Evolutionary conservation across 2,113 vertebrate species (phyloP).

Genomic region (Empidonax alnorum): DNA sequence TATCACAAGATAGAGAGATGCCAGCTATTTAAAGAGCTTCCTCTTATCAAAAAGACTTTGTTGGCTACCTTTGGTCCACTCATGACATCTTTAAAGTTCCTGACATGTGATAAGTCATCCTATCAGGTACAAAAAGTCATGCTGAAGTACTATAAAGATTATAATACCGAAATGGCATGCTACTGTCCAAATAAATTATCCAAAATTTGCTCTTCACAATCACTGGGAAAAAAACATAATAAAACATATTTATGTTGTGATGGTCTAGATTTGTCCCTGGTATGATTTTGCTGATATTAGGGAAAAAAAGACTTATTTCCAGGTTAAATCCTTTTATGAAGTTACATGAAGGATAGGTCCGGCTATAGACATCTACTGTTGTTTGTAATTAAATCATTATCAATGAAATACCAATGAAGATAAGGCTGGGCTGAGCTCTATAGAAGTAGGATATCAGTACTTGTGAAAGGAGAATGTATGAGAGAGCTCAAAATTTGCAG

Average conservation of each 20-base stretch:
- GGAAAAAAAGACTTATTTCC: background rate
- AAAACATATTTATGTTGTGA: background rate
- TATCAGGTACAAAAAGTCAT: background rate
- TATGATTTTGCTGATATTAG: background rate
- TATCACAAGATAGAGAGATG: background rate
- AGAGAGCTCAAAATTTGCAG: background rate
- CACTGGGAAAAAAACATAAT: background rate
- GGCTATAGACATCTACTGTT: background rate
- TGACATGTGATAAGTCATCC: background rate
- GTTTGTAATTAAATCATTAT: background rate
- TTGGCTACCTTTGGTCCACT: background rate
- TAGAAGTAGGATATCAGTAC: background rate
- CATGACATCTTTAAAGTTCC: background rate
- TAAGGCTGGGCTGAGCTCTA: background rate
- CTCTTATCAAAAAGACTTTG: background rate
- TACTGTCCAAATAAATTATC: background rate
- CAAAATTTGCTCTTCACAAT: background rate
- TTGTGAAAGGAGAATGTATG: background rate
- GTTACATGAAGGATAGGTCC: background rate
- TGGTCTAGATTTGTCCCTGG: background rate
- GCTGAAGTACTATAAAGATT: background rate
- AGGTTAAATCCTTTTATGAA: background rate
- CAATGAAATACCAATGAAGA: background rate
- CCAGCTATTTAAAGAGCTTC: background rate
- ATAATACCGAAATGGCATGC: background rate